A percentile compares a stretch with the other conserved stretches of the same genome.
These are phyloP conservation scores for Myotis planiceps DNA, from an alignment of 2,797 vertebrate species.

Conservation along the genomic window DNA sequence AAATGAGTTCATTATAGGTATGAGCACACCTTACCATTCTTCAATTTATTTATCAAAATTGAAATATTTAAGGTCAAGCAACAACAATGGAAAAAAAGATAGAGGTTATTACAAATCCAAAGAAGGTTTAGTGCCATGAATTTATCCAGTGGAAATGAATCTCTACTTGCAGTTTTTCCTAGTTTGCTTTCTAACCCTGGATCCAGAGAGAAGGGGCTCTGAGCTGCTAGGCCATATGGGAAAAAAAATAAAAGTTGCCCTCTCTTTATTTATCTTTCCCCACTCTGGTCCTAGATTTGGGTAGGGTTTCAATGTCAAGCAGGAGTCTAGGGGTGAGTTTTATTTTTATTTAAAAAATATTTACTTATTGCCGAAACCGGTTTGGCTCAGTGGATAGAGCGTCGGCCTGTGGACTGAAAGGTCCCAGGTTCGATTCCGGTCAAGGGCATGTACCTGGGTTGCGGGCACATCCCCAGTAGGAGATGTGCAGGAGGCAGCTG, in stretches of 20 bases:
- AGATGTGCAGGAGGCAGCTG: too few relatives aligned
- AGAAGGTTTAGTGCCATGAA: not conserved
- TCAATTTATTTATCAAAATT: not conserved
- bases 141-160: not conserved
- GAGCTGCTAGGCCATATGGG: not conserved
- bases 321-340: not conserved
- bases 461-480: too few relatives aligned
- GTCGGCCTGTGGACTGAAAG: too few relatives aligned
- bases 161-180: not conserved
- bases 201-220: not conserved
- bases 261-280: not conserved
- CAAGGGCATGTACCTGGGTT: too few relatives aligned
- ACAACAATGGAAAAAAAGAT: not conserved
- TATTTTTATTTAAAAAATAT: not conserved
- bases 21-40: not conserved
- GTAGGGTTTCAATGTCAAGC: not conserved
- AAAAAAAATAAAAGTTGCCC: not conserved
- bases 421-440: too few relatives aligned
- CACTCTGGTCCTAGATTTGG: not conserved
- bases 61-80: slow-evolving; percentile 16
- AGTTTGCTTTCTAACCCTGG: not conserved
- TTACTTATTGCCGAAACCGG: too few relatives aligned
- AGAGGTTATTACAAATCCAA: not conserved
- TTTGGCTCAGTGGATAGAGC: too few relatives aligned
- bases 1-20: not conserved